Base-by-base conservation (phyloP, 2,797 vertebrate genomes). In the Odontamblyopus rebecca region DNA sequence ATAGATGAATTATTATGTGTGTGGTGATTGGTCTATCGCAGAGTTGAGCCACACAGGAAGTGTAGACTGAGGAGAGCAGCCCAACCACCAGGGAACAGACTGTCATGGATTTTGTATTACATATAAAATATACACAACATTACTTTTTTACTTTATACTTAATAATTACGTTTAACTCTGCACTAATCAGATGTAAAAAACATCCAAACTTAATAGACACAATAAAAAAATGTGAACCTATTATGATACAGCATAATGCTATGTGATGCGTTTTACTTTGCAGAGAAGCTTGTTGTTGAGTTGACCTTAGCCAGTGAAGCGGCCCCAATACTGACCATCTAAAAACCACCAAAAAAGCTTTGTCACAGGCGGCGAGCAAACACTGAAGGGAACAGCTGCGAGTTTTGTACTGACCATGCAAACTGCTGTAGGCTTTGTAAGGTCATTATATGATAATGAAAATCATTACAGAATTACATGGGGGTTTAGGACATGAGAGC, bases 401-500 rank as follows among this genome's bases (percentile, higher is more conserved):
- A 85, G 88, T 94, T 95, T 94, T 93, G 94, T 95, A 91, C 91
- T 90, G 94, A 89, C 92, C 88, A 80, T 89, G 92, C 93, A 93
- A 94, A 94, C 94, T 93, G 84, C 92, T 93, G 91, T 91, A 92
- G 94, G 87, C 92, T 95, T 95, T 95, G 94, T 95, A 92, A 95
- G 95, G 96, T 97, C 96, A 96, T 95, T 96, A 94, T 96, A 95
- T 94, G 94, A 97, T 98, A 97, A 98, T 98, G 96, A 97, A 97
- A 98, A 97, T 97, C 96, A 97, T 97, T 96, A 96, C 95, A 96
- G 95, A 97, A 98, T 97, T 96, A 98, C 97, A 97, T 95, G 96
- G 96, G 95, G 96, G 94, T 96, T 97, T 96, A 95, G 96, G 90
- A 95, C 95, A 95, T 94, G 94, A 93, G 95, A 94, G 93, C 92